phyloP scores from a whole-genome alignment of 2,888 invertebrate genomes.

The Isoperla grammatica region DNA sequence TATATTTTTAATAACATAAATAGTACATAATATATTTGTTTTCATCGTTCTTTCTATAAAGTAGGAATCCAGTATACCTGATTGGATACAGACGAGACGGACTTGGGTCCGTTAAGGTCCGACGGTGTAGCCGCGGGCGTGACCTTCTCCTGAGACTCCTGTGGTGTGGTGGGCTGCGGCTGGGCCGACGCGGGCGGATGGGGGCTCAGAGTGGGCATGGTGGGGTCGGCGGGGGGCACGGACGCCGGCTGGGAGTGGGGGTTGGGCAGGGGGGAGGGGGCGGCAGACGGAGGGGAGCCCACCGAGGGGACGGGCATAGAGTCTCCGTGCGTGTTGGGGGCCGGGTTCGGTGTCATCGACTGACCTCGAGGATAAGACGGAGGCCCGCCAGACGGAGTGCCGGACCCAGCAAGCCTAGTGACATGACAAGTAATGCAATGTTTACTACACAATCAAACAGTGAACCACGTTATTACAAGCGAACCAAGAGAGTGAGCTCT shows the following conservation, averaged over 20 bases:
- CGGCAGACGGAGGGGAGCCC: slow-evolving; percentile 60
- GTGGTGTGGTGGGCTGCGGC: slow-evolving; percentile 32
- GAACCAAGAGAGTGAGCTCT: no score
- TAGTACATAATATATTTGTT: no score
- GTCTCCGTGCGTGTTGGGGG: slow-evolving; percentile 24
- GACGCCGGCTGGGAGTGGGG: slow-evolving; percentile 66
- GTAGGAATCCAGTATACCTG: no score
- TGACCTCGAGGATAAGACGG: slow-evolving; percentile 60
- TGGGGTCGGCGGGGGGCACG: slow-evolving; percentile 58
- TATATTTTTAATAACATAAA: no score
- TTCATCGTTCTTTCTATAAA: no score
- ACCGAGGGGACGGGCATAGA: slow-evolving; percentile 49
- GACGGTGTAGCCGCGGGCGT: slow-evolving; percentile 39
- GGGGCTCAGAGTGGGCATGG: slow-evolving; percentile 68
- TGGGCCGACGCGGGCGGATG: slow-evolving; percentile 50
- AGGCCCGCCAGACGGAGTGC: slow-evolving; percentile 59
- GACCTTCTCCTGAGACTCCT: slow-evolving; percentile 36
- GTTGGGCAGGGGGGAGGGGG: slow-evolving; percentile 64
- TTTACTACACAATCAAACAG: no score
- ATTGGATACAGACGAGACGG: slow-evolving; percentile 42
- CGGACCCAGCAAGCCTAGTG: slow-evolving; percentile 34
- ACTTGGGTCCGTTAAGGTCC: slow-evolving; percentile 42
- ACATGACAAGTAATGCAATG: neutral
- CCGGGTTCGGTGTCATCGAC: slow-evolving; percentile 31
- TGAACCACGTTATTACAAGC: no score